phyloP scores from a whole-genome alignment of 1,140 invertebrate genomes.

The Copidosoma floridanum region DNA sequence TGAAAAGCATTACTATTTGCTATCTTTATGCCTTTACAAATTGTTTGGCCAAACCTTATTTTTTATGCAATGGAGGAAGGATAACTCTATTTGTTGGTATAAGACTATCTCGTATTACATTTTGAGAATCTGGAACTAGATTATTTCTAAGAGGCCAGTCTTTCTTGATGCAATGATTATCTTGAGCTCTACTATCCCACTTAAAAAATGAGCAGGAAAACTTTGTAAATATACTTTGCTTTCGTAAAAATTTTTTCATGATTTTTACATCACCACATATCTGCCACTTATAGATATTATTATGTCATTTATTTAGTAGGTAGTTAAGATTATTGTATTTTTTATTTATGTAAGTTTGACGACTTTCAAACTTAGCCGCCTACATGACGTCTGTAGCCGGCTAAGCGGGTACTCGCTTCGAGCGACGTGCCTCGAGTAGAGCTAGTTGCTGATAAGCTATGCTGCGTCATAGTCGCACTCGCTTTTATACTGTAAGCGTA shows the following conservation, averaged over 20 bases:
- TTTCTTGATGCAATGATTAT: not conserved
- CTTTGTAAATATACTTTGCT: not conserved
- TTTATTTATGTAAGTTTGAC: too few species aligned
- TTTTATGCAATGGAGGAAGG: not conserved
- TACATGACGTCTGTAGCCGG: too few species aligned
- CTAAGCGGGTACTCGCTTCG: too few species aligned
- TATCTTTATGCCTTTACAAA: not conserved
- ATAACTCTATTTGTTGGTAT: not conserved
- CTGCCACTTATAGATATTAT: not conserved
- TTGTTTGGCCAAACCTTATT: not conserved
- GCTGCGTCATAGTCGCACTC: too few species aligned
- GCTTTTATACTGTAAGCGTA: too few species aligned
- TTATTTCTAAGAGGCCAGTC: too few species aligned
- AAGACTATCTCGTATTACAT: not conserved
- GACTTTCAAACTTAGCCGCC: too few species aligned
- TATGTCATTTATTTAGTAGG: not conserved
- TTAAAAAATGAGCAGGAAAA: not conserved
- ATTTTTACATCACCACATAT: not conserved
- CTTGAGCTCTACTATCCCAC: not conserved
- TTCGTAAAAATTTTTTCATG: not conserved
- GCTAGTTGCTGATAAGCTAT: too few species aligned
- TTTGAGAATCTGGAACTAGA: not conserved
- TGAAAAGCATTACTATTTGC: not conserved
- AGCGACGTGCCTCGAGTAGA: too few species aligned
- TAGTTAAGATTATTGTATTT: not conserved